Evolutionary conservation across 2,797 vertebrate species (phyloP), one percentile per base, ranked within the genome.

Genomic region (Coendou prehensilis): DNA sequence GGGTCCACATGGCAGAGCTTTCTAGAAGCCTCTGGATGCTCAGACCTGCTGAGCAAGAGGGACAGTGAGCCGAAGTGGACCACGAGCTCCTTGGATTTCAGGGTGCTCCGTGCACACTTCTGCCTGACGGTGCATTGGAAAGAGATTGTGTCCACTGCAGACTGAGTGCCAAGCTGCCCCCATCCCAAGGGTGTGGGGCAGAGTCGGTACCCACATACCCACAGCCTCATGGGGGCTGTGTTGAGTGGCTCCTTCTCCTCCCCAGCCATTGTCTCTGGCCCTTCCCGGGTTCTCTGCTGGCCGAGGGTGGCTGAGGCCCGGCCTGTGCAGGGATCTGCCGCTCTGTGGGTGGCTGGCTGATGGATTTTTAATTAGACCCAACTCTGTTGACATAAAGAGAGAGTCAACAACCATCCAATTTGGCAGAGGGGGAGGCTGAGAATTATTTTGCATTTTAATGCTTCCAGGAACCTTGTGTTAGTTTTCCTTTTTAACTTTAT

Each of bases 311-410:
- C 18, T 11, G 33, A 50, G 23, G 59, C 30, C 59, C 15, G 23
- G 47, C n/a, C 33, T 2, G 37, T 33, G 9, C 61, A 0, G 37
- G 47, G 73, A 67, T n/a, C 20, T 13, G 52, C 14, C 22, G 45
- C 95, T 33, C 64, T 11, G 33, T 89, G 89, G 93, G 96, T 89
- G 93, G 97, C n/a, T 82, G 87, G 52, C 28, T 96, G 97, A 96
- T 93, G 91, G 54, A 37, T 83, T 97, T 97, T 97, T 96, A 97
- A 97, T 87, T 92, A 91, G 54, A 59, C 41, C 63, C 11, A 11
- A 89, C 73, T 97, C 89, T 97, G 96, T 92, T 97, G 97, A 96
- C 94, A 96, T n/a, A 90, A 80, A 52, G 81, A n/a, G 9, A 94
- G 83, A 89, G 87, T 93, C 89, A 90, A 92, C 75, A 85, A 13